These are phyloP conservation scores for Eulemur albifrons DNA, from an alignment of 2,797 vertebrate species.

Conservation along the genomic window DNA sequence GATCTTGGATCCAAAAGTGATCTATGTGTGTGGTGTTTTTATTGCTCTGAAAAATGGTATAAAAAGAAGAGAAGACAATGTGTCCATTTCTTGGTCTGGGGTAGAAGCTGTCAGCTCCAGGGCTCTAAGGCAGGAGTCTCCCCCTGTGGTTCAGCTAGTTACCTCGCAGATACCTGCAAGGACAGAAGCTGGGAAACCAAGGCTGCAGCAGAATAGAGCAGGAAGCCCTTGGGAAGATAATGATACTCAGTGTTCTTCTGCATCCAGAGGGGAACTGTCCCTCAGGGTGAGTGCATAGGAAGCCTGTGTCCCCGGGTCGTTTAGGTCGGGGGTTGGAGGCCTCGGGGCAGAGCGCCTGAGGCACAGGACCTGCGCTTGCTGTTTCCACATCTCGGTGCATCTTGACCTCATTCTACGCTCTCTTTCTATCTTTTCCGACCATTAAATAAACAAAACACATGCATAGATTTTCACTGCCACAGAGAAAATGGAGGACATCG, in stretches of 20 bases:
- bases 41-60: background rate
- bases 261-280: accelerated
- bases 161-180: too few species aligned
- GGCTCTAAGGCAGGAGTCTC: background rate
- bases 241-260: background rate
- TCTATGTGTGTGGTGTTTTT: accelerated
- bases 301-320: accelerated
- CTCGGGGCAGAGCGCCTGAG: accelerated
- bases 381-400: background rate
- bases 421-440: background rate
- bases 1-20: background rate
- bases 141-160: background rate
- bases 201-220: too few species aligned
- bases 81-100: too few species aligned
- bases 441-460: background rate
- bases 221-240: background rate
- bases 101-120: too few species aligned
- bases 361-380: background rate
- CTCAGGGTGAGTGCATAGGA: accelerated
- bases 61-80: background rate
- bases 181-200: background rate
- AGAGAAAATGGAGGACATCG: background rate
- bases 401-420: accelerated
- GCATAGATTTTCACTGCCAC: accelerated
- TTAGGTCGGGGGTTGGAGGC: accelerated